Evolutionary conservation across 2,113 vertebrate species (phyloP).

Genomic region (Cyanoliseus patagonus): DNA sequence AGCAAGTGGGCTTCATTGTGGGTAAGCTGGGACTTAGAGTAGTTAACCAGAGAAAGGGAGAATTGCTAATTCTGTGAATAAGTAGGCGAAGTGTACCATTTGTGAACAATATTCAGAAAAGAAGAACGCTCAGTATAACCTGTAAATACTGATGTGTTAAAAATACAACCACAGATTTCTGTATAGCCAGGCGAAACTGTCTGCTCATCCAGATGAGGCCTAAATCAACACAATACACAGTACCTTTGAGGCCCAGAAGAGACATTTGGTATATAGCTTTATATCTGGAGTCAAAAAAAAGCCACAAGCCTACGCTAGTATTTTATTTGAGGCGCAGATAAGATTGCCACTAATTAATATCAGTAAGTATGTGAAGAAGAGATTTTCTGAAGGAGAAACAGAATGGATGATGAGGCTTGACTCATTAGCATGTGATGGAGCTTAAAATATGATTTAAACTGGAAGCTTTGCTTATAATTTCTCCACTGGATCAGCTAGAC

Average conservation of each 20-base stretch:
- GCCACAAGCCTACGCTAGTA: background rate
- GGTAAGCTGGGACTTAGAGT: background rate
- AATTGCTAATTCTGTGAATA: background rate
- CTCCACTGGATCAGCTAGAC: background rate
- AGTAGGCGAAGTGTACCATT: background rate
- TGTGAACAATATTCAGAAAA: background rate
- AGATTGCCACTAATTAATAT: background rate
- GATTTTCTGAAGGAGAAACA: background rate
- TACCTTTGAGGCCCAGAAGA: background rate
- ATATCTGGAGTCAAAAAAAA: background rate
- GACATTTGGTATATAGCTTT: background rate
- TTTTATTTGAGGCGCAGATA: background rate
- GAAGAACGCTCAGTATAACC: background rate
- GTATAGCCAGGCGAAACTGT: background rate
- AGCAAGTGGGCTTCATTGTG: background rate
- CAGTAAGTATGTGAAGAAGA: background rate
- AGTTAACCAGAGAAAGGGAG: background rate
- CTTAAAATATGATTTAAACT: constrained; percentile 21
- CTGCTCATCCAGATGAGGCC: background rate
- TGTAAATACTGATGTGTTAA: background rate
- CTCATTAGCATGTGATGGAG: background rate
- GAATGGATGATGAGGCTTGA: background rate
- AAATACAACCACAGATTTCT: background rate
- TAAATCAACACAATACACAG: background rate
- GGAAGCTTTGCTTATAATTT: background rate